Evolutionary conservation across 1,140 invertebrate genomes (phyloP).

Genomic region (Bombus huntii): DNA sequence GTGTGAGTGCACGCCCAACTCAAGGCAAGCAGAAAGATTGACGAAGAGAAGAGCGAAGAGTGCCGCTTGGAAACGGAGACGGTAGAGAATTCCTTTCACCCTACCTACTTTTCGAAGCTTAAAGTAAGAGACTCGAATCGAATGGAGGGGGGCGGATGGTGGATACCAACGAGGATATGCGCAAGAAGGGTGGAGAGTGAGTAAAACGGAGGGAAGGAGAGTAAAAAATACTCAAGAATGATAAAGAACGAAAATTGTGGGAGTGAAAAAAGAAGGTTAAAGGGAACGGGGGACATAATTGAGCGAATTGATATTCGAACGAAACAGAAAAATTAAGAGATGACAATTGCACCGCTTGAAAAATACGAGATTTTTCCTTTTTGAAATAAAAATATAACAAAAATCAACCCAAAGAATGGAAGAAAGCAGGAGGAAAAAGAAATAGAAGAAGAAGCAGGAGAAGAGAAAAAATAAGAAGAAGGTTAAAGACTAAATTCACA

Average conservation of each 20-base stretch:
- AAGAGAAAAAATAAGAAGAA: not conserved
- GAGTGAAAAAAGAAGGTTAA: not conserved
- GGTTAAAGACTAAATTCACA: slow-evolving; percentile 25
- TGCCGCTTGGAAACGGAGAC: slow-evolving; percentile 51
- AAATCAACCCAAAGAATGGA: not conserved
- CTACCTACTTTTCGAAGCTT: slow-evolving; percentile 62
- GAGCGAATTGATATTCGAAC: not conserved
- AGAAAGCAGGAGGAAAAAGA: no score
- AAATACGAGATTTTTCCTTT: no score
- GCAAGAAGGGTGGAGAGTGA: not conserved
- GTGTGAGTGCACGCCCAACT: slow-evolving; percentile 38
- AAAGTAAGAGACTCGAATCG: slow-evolving; percentile 60
- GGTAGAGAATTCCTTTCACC: slow-evolving; percentile 74
- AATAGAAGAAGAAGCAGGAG: not conserved
- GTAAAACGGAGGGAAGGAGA: slow-evolving; percentile 16
- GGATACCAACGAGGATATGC: slow-evolving; percentile 20
- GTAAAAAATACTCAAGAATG: not conserved
- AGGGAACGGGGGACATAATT: not conserved
- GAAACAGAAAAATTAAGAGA: not conserved
- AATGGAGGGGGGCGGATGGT: slow-evolving; percentile 41
- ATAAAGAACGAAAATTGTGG: not conserved
- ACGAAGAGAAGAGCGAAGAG: slow-evolving; percentile 42
- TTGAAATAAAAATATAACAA: not conserved
- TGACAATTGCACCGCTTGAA: not conserved
- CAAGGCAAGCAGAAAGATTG: slow-evolving; percentile 45